Percentiles rank a stretch among this genome's conserved stretches.
Evolutionary conservation across 2,888 invertebrate genomes (phyloP).

Genomic region (Platerodrilus igneus): DNA sequence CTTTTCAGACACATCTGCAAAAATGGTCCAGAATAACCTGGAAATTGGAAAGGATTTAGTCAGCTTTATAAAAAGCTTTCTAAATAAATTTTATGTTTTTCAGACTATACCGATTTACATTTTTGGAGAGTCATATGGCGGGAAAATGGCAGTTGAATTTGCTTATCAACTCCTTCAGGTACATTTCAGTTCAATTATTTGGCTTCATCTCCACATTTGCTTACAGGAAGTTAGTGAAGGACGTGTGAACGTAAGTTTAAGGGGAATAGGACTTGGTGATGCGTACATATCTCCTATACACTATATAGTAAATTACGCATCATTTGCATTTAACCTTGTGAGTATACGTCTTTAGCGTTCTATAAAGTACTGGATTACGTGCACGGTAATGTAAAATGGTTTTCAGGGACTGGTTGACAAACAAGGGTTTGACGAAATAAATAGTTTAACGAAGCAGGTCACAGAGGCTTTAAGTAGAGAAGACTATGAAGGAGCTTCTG

Average conservation of each 20-base stretch:
- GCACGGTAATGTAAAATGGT: no score
- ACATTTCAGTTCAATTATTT: slow-evolving; percentile 16
- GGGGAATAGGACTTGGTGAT: slow-evolving; percentile 36
- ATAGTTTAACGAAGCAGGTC: slow-evolving; percentile 35
- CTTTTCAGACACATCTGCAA: slow-evolving; percentile 51
- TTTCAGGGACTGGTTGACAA: slow-evolving; percentile 18
- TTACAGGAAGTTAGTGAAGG: slow-evolving; percentile 32
- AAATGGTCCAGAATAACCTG: slow-evolving; percentile 54
- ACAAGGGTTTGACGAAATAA: slow-evolving; percentile 33
- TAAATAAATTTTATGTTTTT: slow-evolving; percentile 64
- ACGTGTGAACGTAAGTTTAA: slow-evolving; percentile 32
- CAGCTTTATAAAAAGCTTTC: slow-evolving; percentile 65
- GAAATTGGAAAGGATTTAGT: slow-evolving; percentile 75
- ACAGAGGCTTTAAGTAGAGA: slow-evolving; percentile 40
- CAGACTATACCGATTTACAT: slow-evolving; percentile 73
- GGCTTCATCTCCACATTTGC: slow-evolving; percentile 11
- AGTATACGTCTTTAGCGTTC: no score
- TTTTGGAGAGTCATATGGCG: slow-evolving; percentile 87
- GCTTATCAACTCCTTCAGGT: slow-evolving; percentile 58
- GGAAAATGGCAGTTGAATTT: slow-evolving; percentile 88
- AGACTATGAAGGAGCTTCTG: slow-evolving; percentile 58
- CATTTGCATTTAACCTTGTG: slow-evolving; percentile 33
- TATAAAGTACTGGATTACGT: no score
- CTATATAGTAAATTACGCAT: slow-evolving; percentile 33
- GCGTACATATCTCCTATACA: slow-evolving; percentile 38